phyloP scores from a whole-genome alignment of 2,888 invertebrate genomes.

The Orthosia gothica region DNA sequence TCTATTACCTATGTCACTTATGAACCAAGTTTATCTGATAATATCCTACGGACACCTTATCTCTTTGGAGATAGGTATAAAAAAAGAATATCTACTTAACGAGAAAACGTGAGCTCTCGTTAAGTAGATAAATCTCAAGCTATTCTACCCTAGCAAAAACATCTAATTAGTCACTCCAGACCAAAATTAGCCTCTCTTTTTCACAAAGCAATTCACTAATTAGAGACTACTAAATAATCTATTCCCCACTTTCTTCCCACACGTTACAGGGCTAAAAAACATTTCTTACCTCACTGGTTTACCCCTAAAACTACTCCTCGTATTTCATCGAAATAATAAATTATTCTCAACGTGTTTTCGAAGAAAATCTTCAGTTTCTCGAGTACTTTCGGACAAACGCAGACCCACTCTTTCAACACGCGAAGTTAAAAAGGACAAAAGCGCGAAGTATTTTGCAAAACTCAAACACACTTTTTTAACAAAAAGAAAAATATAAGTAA shows the following conservation, averaged over 20 bases:
- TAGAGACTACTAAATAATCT: constrained; percentile 7
- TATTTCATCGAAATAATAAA: constrained; percentile 31
- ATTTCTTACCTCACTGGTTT: not conserved
- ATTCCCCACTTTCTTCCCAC: not conserved
- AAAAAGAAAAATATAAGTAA: constrained; percentile 40
- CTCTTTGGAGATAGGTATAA: not conserved
- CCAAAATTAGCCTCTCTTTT: not conserved
- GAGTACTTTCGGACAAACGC: constrained; percentile 27
- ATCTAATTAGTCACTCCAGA: not conserved
- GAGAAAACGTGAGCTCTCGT: too few species aligned
- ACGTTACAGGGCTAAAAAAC: not conserved
- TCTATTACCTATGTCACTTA: too few species aligned
- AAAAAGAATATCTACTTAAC: too few species aligned
- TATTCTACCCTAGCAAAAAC: not conserved
- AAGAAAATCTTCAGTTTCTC: constrained; percentile 20
- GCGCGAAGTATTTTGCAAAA: constrained; percentile 35
- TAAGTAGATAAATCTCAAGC: not conserved
- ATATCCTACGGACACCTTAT: not conserved
- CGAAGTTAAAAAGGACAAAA: constrained; percentile 30
- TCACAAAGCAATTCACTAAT: constrained; percentile 5
- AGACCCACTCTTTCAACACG: constrained; percentile 7
- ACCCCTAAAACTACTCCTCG: not conserved
- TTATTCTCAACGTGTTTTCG: constrained; percentile 18
- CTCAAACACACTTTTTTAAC: constrained; percentile 34
- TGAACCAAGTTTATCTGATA: not conserved